A percentile compares a stretch with the other conserved stretches of the same genome.
These are phyloP conservation scores for Ooceraea biroi DNA, from an alignment of 1,140 invertebrate species.

Conservation along the genomic window DNA sequence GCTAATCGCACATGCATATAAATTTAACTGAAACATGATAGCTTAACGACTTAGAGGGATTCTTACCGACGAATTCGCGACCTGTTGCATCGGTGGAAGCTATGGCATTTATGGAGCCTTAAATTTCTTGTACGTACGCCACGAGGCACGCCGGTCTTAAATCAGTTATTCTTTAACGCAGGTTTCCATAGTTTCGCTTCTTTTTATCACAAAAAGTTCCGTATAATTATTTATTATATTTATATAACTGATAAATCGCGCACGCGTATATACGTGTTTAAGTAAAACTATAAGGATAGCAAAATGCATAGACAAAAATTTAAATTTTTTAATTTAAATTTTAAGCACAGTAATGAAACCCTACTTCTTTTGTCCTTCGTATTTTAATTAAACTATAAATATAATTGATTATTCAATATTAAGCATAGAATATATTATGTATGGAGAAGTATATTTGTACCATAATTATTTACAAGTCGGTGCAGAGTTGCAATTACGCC, in stretches of 20 bases:
- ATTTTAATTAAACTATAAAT: neutral
- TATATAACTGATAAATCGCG: too few species aligned
- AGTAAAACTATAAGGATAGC: neutral
- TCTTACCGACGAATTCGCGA: conserved; percentile 60
- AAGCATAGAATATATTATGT: neutral
- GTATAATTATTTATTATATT: neutral
- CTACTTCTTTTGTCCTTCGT: neutral
- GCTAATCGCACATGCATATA: conserved; percentile 49
- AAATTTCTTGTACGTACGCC: conserved; percentile 76
- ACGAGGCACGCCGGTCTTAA: conserved; percentile 66
- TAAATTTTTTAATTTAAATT: neutral
- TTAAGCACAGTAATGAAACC: neutral
- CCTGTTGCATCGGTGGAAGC: conserved; percentile 61
- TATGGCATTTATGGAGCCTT: conserved; percentile 81
- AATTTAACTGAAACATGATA: conserved; percentile 56
- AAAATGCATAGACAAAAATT: neutral
- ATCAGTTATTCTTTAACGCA: conserved; percentile 65
- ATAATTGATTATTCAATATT: neutral
- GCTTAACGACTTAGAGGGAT: conserved; percentile 58
- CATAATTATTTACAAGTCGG: neutral
- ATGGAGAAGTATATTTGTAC: neutral
- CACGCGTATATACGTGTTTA: neutral
- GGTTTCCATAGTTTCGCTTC: neutral
- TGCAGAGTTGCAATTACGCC: neutral
- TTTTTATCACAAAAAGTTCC: neutral